Evolutionary conservation across 2,797 vertebrate species (phyloP).

Genomic region (Chelidonichthys spinosus): DNA sequence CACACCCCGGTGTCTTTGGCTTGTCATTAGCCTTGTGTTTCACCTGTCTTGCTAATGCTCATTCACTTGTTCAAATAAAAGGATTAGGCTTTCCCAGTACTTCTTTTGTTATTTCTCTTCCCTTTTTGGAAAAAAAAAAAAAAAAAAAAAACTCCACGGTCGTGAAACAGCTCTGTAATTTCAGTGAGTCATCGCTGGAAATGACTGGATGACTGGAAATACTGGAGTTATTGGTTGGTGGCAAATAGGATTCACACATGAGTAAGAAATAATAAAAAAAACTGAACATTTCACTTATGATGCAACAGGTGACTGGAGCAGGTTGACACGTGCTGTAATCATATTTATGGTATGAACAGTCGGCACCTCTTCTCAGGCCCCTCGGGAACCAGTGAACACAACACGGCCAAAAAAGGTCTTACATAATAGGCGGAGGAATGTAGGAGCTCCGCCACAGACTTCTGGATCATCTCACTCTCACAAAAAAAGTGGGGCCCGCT

Average conservation of each 20-base stretch:
- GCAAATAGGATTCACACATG: not conserved
- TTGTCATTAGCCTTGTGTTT: constrained; percentile 41
- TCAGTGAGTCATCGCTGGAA: constrained; percentile 34
- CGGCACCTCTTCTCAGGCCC: constrained; percentile 11
- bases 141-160: constrained; percentile 21
- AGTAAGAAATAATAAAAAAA: not conserved
- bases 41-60: constrained; percentile 18
- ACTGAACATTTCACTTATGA: not conserved
- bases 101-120: constrained; percentile 24
- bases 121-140: constrained; percentile 12
- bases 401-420: constrained; percentile 55
- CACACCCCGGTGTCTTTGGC: constrained; percentile 42
- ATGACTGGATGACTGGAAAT: not conserved
- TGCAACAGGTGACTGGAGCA: not conserved
- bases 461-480: constrained; percentile 58
- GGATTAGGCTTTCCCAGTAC: constrained; percentile 28
- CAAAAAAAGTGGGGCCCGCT: constrained; percentile 37
- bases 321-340: not conserved
- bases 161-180: constrained; percentile 26
- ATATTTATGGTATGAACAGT: not conserved
- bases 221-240: not conserved
- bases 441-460: constrained; percentile 61
- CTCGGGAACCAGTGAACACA: constrained; percentile 34
- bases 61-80: constrained; percentile 14
- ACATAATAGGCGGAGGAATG: constrained; percentile 79